These are phyloP conservation scores for Asbolus verrucosus DNA, from an alignment of 1,140 invertebrate species.

Conservation along the genomic window DNA sequence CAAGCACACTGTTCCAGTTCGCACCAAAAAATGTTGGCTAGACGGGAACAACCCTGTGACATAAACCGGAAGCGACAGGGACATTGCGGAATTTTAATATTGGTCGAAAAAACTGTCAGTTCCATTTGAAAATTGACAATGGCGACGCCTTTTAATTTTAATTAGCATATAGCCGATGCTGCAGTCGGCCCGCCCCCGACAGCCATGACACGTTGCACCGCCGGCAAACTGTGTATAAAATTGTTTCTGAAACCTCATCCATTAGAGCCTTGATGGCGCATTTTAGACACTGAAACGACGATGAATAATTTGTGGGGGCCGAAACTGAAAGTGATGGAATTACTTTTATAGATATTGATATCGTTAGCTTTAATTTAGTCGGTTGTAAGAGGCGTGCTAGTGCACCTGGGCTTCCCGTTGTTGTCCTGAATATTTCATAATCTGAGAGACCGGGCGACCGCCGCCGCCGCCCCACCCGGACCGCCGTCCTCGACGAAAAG, in stretches of 20 bases:
- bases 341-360: constrained; percentile 58
- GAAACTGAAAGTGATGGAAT: constrained; percentile 54
- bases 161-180: too few relatives aligned
- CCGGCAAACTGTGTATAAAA: constrained; percentile 4
- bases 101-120: constrained; percentile 6
- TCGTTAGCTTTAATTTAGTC: constrained; percentile 56
- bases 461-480: constrained; percentile 4
- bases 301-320: constrained; percentile 49
- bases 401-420: constrained; percentile 54
- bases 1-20: too few relatives aligned
- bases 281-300: constrained; percentile 27
- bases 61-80: too few relatives aligned
- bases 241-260: constrained; percentile 37
- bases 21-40: too few relatives aligned
- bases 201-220: constrained; percentile 17
- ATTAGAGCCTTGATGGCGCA: constrained; percentile 34
- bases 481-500: constrained; percentile 45
- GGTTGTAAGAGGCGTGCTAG: constrained; percentile 50
- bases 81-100: too few relatives aligned
- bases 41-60: too few relatives aligned
- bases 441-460: constrained; percentile 44
- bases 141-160: constrained; percentile 7
- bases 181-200: constrained; percentile 2
- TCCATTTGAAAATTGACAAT: not conserved
- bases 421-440: constrained; percentile 55